A percentile compares a stretch with the other conserved stretches of the same genome.
phyloP scores from a whole-genome alignment of 2,888 invertebrate genomes.

The Caenorhabditis sinica region DNA sequence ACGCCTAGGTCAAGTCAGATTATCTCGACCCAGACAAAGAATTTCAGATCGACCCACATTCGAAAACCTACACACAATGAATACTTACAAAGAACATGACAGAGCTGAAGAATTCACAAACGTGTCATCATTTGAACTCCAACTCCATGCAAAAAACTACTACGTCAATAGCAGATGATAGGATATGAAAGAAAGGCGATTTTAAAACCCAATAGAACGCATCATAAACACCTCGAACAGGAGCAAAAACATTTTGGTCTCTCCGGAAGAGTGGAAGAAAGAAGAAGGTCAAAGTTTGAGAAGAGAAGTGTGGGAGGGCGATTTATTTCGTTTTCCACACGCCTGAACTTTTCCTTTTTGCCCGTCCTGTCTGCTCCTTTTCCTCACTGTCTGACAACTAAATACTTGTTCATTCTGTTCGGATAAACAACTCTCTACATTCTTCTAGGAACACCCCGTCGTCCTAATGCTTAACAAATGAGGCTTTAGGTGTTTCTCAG shows the following conservation, averaged over 20 bases:
- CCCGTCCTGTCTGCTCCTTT: neutral
- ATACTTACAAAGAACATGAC: conserved; percentile 5
- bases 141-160: conserved; percentile 9
- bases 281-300: conserved; percentile 25
- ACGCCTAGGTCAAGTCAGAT: too few relatives aligned
- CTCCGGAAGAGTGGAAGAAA: neutral
- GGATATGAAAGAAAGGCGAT: neutral
- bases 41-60: too few relatives aligned
- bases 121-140: conserved; percentile 19
- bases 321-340: conserved; percentile 20
- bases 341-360: conserved; percentile 13
- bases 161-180: conserved; percentile 18
- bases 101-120: neutral
- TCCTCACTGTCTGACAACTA: neutral
- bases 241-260: conserved; percentile 2
- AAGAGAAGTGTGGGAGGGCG: conserved; percentile 20
- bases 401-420: conserved; percentile 6
- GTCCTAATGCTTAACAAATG: conserved; percentile 1
- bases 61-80: neutral
- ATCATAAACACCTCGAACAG: conserved; percentile 27
- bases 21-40: too few relatives aligned
- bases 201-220: conserved; percentile 29
- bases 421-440: conserved; percentile 5
- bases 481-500: neutral
- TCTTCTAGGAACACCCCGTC: conserved; percentile 6